Percentiles rank a stretch among this genome's conserved stretches.
Evolutionary conservation across 2,888 invertebrate species (phyloP).

Genomic region (Amiota communis): DNA sequence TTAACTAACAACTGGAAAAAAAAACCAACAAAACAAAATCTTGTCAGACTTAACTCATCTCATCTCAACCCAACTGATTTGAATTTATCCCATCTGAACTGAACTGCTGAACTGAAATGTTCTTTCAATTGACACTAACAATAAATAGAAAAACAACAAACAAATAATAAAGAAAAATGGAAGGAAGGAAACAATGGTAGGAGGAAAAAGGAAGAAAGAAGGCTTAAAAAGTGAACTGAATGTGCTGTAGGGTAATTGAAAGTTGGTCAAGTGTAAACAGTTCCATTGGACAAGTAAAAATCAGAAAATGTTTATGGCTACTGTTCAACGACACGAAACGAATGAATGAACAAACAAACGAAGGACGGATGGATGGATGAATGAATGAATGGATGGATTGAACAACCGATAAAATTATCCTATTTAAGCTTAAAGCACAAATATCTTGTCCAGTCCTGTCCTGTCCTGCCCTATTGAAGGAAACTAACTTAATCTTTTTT

Average conservation of each 20-base stretch:
- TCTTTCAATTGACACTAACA: constrained; percentile 46
- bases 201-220: background rate
- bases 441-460: background rate
- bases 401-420: constrained; percentile 56
- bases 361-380: background rate
- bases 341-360: too few relatives aligned
- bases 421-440: constrained; percentile 38
- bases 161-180: constrained; percentile 7
- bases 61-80: constrained; percentile 39
- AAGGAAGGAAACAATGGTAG: background rate
- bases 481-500: too few relatives aligned
- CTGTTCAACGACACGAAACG: constrained; percentile 53
- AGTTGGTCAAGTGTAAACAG: constrained; percentile 60
- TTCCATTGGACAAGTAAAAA: constrained; percentile 31
- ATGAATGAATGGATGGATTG: background rate
- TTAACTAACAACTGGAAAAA: background rate
- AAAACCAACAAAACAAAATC: constrained; percentile 27
- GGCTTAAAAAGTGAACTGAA: constrained; percentile 4
- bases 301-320: constrained; percentile 38
- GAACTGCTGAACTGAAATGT: constrained; percentile 42
- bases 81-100: background rate
- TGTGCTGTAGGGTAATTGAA: constrained; percentile 58
- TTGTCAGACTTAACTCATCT: background rate
- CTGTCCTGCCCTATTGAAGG: too few relatives aligned
- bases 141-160: constrained; percentile 30